A percentile compares a stretch with the other conserved stretches of the same genome.
These are phyloP conservation scores for Capreolus pygargus DNA, from an alignment of 2,113 vertebrate species.

Conservation along the genomic window DNA sequence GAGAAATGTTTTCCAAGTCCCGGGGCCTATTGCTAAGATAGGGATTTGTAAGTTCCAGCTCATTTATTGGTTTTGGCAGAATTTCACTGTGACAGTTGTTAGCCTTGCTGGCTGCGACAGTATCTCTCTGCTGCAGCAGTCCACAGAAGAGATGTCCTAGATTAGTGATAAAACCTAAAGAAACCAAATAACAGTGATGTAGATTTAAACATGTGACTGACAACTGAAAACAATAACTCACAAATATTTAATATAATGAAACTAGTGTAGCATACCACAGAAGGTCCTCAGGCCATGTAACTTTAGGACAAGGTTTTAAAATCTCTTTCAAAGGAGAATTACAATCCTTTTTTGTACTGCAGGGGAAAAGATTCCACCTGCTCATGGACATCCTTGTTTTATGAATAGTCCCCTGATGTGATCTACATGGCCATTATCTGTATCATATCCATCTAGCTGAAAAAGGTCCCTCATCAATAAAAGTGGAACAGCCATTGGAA, in stretches of 20 bases:
- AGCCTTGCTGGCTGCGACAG: slow-evolving; percentile 23
- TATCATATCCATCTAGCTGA: not conserved
- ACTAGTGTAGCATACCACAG: not conserved
- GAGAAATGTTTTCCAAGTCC: slow-evolving; percentile 34
- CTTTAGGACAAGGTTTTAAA: slow-evolving; percentile 14
- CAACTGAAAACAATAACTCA: not conserved
- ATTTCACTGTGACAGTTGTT: not conserved
- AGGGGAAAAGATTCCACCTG: not conserved
- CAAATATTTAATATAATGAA: not conserved
- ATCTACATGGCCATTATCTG: slow-evolving; percentile 21
- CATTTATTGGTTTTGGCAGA: slow-evolving; percentile 46
- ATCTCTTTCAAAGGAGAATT: slow-evolving; percentile 1
- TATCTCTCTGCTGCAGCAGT: not conserved
- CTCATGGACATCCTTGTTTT: slow-evolving; percentile 5
- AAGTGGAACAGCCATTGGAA: not conserved
- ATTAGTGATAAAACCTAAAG: not conserved
- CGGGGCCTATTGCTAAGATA: not conserved
- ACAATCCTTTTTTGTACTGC: not conserved
- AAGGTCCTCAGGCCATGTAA: not conserved
- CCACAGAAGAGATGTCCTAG: slow-evolving; percentile 9
- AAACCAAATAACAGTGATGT: not conserved
- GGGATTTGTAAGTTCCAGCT: slow-evolving; percentile 54
- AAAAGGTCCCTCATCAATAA: slow-evolving; percentile 12
- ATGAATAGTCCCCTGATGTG: slow-evolving; percentile 22
- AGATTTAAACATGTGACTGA: slow-evolving; percentile 23